phyloP scores from a whole-genome alignment of 2,888 invertebrate genomes.

The Mystacides longicornis region DNA sequence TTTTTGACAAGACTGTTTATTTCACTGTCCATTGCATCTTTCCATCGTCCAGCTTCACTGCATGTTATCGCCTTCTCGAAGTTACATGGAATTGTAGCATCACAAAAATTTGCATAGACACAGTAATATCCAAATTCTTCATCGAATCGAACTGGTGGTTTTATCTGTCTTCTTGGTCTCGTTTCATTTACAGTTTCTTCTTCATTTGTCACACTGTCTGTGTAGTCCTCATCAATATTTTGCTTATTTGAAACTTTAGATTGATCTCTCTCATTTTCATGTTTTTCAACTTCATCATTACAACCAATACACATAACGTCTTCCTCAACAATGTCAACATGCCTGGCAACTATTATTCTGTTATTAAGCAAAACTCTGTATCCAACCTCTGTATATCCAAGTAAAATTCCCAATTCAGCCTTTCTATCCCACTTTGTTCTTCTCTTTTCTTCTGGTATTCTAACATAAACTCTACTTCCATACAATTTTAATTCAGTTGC shows the following conservation, averaged over 20 bases:
- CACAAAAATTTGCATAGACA: no score
- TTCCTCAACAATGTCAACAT: no score
- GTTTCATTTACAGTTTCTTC: background rate
- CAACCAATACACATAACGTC: background rate
- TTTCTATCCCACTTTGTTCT: background rate
- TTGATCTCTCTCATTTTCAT: background rate
- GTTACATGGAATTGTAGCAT: no score
- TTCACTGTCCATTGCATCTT: background rate
- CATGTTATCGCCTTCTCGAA: background rate
- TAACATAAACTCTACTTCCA: background rate
- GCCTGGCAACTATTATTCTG: background rate
- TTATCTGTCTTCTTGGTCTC: background rate
- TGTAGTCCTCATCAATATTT: background rate
- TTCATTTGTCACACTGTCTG: background rate
- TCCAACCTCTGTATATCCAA: no score
- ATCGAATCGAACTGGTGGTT: background rate
- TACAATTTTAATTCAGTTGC: background rate
- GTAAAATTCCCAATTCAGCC: background rate
- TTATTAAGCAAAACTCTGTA: background rate
- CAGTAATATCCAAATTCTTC: background rate
- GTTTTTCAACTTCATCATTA: background rate
- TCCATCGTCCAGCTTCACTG: background rate
- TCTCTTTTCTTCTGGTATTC: background rate
- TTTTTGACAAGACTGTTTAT: background rate
- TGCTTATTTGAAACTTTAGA: background rate